Percentiles rank a stretch among this genome's conserved stretches.
These are phyloP conservation scores for Phalacrocorax pelagicus DNA, from an alignment of 2,113 vertebrate genomes.

Conservation along the genomic window DNA sequence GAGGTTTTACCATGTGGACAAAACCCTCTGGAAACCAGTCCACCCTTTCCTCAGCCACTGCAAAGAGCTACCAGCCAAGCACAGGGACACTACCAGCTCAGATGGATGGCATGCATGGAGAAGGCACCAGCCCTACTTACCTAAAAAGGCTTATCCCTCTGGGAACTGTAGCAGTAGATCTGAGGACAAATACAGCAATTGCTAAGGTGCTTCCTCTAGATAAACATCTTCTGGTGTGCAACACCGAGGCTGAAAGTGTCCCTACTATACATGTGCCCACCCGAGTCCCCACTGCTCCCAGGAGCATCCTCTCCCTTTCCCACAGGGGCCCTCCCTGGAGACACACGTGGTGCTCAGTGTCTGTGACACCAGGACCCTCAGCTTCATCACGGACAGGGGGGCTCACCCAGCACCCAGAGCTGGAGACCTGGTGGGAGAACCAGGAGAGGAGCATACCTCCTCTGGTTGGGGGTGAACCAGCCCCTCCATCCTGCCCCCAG, in stretches of 20 bases:
- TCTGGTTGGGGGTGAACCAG: not conserved
- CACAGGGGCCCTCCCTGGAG: not conserved
- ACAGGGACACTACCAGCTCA: not conserved
- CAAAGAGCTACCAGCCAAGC: not conserved
- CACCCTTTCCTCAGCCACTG: not conserved
- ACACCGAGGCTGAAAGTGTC: not conserved
- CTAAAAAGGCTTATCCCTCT: not conserved
- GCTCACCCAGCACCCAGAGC: not conserved
- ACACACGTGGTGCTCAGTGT: fast-evolving
- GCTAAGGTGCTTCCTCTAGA: not conserved
- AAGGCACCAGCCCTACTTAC: not conserved
- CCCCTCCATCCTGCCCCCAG: not conserved
- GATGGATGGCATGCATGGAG: not conserved
- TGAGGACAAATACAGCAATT: not conserved
- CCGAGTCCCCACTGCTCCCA: not conserved
- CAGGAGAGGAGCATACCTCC: not conserved
- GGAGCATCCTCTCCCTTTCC: not conserved
- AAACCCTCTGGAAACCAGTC: not conserved
- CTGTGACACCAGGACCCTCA: not conserved
- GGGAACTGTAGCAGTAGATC: not conserved
- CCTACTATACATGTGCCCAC: not conserved
- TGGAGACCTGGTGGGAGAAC: not conserved
- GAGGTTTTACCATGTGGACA: not conserved
- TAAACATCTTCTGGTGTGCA: not conserved
- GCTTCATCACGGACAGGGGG: not conserved